phyloP scores from a whole-genome alignment of 2,888 invertebrate species.

The Theretra japonica region DNA sequence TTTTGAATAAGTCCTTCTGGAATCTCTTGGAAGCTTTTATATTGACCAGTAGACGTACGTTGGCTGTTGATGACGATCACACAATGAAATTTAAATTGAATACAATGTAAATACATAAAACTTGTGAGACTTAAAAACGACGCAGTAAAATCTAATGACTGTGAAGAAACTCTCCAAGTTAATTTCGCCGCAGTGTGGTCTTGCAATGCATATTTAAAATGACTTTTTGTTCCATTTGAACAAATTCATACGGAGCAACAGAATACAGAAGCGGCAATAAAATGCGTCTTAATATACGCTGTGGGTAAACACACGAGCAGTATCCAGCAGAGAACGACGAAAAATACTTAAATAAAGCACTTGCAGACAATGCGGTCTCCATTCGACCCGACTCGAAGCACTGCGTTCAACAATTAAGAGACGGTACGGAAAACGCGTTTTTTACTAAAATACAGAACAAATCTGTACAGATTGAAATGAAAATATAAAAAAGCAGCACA shows the following conservation, averaged over 20 bases:
- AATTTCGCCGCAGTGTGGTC: no score
- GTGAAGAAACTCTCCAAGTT: no score
- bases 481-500: conserved; percentile 55
- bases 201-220: not conserved
- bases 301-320: not conserved
- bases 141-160: no score
- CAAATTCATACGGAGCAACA: not conserved
- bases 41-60: no score
- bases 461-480: conserved; percentile 32
- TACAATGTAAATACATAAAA: no score
- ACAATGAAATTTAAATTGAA: no score
- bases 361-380: conserved; percentile 2
- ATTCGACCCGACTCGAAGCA: not conserved
- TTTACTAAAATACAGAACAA: conserved; percentile 41
- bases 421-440: conserved; percentile 32
- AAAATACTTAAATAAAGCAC: conserved; percentile 6
- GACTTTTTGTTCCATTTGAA: not conserved
- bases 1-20: no score
- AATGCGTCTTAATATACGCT: not conserved
- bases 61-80: no score
- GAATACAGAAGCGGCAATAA: not conserved
- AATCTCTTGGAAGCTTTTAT: no score
- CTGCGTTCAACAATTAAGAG: conserved; percentile 21
- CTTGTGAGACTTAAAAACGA: no score
- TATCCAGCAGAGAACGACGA: not conserved